Evolutionary conservation across 2,797 vertebrate genomes (phyloP).

Genomic region (Muraenolepis orangiensis): DNA sequence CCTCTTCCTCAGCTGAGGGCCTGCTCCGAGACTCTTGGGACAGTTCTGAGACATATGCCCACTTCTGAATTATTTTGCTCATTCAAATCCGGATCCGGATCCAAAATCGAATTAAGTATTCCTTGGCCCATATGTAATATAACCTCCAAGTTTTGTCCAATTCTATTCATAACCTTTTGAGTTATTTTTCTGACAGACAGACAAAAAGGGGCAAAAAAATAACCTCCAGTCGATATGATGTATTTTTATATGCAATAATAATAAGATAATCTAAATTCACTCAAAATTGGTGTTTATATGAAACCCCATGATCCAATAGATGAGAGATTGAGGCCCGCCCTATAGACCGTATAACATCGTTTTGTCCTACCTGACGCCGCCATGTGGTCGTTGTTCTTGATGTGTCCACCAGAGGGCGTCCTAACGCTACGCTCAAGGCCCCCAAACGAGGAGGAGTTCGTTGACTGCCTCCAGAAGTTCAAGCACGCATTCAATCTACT

Average conservation of each 20-base stretch:
- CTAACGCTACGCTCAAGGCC: conserved; percentile 89
- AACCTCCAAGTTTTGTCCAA: no score
- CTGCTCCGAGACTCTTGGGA: no score
- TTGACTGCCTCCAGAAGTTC: conserved; percentile 97
- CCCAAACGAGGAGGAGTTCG: conserved; percentile 85
- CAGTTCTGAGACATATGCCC: no score
- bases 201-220: no score
- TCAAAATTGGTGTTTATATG: background rate
- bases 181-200: no score
- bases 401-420: conserved; percentile 84
- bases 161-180: no score
- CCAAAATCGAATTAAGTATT: background rate
- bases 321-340: background rate
- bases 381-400: background rate
- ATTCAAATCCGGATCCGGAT: no score
- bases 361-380: background rate
- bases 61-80: no score
- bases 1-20: background rate
- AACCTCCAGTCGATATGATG: no score
- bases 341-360: background rate
- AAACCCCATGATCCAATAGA: background rate
- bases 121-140: no score
- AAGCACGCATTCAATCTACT: conserved; percentile 96
- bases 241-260: background rate
- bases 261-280: no score